Base-by-base conservation (phyloP, 2,888 invertebrate species). In the Agriopis leucophaearia region DNA sequence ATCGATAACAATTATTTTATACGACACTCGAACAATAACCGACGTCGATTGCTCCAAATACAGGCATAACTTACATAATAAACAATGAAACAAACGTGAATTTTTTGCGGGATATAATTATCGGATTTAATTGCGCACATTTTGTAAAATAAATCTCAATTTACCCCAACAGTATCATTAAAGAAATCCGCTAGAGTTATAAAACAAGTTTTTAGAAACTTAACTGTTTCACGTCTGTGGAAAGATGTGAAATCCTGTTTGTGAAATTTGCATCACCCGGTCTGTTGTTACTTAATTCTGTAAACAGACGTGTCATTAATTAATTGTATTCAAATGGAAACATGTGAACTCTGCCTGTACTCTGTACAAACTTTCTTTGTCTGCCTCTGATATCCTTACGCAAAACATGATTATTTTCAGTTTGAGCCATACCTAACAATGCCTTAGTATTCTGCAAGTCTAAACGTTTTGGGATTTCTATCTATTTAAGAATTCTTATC, bases 1-100 rank as follows among this genome's bases (percentile, higher is more conserved):
- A 12, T 47, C 10, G 45, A 45, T 45, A 48, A 16, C 50, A 40
- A 50, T 50, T 36, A 36, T 57, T 18, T 9, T 79, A 56, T 55
- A 63, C 69, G 75, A 75, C 82, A 79, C 73, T 78, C 73, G 75
- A 77, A 69, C 77, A 75, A 71, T 73, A 69, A 58, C 71, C 73
- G 73, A 76, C 74, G 76, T 71, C 74, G 70, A 79, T 80, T 77
- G 74, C 74, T 73, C 69, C 75, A 79, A 78, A 77, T 74, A 75
- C 73, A 72, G 50, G 61, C 74, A 60, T 35, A 64, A 69, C 67
- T 83, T 78, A 78, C 71, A 70, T 78, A 78, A 80, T 65, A 69
- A 71, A 74, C 61, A 56, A 73, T 64, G 51, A 64, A 69, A 70
- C 61, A 18, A 42, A 64, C 48, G 64, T 64, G 56, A 67, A 65